Conservation (phyloP, 1,140 invertebrate genomes). For the Drosophila rufa region DNA sequence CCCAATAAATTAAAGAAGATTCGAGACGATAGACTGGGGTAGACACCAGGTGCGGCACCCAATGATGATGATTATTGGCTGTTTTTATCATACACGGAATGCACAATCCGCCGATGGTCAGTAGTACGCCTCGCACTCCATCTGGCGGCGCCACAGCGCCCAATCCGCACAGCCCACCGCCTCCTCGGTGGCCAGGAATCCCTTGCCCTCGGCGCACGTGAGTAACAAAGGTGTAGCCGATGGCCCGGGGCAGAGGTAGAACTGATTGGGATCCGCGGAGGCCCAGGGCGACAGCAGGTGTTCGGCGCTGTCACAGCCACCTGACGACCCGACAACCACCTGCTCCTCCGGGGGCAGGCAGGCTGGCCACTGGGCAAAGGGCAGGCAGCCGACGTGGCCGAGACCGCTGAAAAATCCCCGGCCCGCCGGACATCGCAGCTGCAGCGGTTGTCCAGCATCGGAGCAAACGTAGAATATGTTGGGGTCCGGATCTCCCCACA, state of each 20-base stretch:
- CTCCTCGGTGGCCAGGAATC: constrained; percentile 62
- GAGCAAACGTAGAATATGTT: constrained; percentile 82
- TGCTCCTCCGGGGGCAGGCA: constrained; percentile 47
- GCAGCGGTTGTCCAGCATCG: constrained; percentile 56
- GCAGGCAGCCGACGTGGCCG: constrained; percentile 73
- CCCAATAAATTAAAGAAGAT: constrained; percentile 39
- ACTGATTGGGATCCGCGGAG: constrained; percentile 68
- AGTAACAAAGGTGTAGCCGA: constrained; percentile 61
- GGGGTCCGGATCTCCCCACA: constrained; percentile 83
- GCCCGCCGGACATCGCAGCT: constrained; percentile 71
- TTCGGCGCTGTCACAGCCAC: constrained; percentile 43
- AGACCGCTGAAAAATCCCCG: constrained; percentile 78
- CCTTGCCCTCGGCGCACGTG: constrained; percentile 61
- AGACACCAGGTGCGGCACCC: neutral
- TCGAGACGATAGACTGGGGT: constrained; percentile 23
- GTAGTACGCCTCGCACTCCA: constrained; percentile 70
- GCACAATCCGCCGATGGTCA: constrained; percentile 33
- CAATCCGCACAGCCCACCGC: constrained; percentile 76
- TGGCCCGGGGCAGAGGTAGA: constrained; percentile 69
- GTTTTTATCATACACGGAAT: constrained; percentile 13
- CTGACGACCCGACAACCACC: constrained; percentile 19
- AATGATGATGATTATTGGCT: constrained; percentile 32
- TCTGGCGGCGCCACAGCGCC: constrained; percentile 68
- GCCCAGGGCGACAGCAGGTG: constrained; percentile 61
- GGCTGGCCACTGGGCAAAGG: constrained; percentile 73